Evolutionary conservation across 2,113 vertebrate species (phyloP).

Genomic region (Rallus limicola): DNA sequence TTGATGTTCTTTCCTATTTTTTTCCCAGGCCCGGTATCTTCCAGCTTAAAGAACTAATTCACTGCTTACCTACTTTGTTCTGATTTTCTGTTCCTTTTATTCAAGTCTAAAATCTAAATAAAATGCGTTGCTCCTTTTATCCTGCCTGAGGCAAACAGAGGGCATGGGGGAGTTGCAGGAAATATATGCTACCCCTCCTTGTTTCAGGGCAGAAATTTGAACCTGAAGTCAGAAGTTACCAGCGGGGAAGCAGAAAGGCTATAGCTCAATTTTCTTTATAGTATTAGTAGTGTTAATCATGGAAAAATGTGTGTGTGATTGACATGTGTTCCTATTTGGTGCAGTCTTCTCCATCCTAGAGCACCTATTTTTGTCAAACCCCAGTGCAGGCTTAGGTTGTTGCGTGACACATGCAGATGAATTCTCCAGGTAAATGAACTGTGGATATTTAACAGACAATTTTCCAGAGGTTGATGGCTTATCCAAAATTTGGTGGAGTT

Average conservation of each 20-base stretch:
- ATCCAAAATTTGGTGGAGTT: neutral
- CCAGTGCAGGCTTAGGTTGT: neutral
- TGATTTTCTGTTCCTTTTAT: neutral
- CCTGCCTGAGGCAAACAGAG: neutral
- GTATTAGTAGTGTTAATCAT: neutral
- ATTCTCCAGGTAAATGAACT: neutral
- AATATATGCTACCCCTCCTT: neutral
- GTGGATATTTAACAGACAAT: neutral
- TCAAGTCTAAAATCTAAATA: neutral
- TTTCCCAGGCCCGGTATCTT: neutral
- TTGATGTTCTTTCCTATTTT: neutral
- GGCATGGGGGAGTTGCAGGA: neutral
- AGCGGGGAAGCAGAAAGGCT: fast-evolving
- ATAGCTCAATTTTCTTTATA: neutral
- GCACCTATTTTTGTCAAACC: neutral
- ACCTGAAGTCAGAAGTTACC: neutral
- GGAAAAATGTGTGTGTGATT: neutral
- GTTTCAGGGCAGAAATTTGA: neutral
- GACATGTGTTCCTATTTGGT: neutral
- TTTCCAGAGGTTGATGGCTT: neutral
- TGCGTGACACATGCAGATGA: neutral
- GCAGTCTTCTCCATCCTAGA: neutral
- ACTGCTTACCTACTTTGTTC: neutral
- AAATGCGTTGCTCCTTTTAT: neutral
- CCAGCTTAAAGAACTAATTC: neutral